A percentile compares a stretch with the other conserved stretches of the same genome.
Conservation (phyloP, 2,888 invertebrate species). For the Molorchus minor region DNA sequence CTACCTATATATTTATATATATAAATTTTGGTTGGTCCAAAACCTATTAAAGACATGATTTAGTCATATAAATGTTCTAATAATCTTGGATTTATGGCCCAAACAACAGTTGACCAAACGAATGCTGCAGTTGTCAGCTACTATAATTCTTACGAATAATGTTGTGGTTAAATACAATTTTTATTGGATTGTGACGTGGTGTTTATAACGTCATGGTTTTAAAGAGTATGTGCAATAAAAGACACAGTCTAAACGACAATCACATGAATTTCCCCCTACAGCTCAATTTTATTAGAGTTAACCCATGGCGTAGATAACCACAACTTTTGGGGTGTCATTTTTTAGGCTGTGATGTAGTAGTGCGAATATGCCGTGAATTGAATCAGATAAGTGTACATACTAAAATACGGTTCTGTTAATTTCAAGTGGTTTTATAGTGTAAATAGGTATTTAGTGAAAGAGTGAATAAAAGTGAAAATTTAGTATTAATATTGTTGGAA, state of each 20-base stretch:
- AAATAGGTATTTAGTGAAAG: neutral
- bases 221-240: slow-evolving; percentile 1
- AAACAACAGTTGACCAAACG: slow-evolving; percentile 47
- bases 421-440: neutral
- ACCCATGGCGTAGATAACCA: slow-evolving; percentile 30
- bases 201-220: neutral
- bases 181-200: slow-evolving; percentile 13
- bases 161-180: neutral
- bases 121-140: slow-evolving; percentile 48
- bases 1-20: neutral
- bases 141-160: neutral
- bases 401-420: neutral
- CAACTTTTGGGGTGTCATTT: slow-evolving; percentile 48
- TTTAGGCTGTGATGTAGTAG: slow-evolving; percentile 43
- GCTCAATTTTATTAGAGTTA: slow-evolving; percentile 29
- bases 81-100: slow-evolving; percentile 47
- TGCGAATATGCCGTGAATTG: slow-evolving; percentile 27
- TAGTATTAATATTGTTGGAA: slow-evolving; percentile 14
- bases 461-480: neutral
- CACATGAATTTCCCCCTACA: slow-evolving; percentile 41
- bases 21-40: slow-evolving; percentile 51
- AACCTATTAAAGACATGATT: slow-evolving; percentile 52
- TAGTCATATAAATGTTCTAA: slow-evolving; percentile 47
- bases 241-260: slow-evolving; percentile 40
- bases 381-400: neutral